Conservation (phyloP, 2,888 invertebrate genomes). For the Stenolophus ochropezus region DNA sequence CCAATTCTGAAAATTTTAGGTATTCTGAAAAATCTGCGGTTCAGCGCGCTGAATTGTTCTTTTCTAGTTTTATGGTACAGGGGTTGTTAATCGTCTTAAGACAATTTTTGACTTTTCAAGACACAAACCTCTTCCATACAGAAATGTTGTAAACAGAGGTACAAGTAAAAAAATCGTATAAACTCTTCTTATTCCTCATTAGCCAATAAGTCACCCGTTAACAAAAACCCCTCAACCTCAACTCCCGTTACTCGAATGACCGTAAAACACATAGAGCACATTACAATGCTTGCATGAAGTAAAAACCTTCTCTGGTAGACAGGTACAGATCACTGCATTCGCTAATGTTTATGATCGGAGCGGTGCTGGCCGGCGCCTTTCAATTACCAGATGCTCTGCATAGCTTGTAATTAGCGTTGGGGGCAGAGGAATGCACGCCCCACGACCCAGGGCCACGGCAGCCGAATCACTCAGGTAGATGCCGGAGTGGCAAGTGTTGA, state of each 20-base stretch:
- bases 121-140: no score
- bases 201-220: no score
- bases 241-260: not conserved
- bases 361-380: constrained; percentile 63
- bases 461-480: constrained; percentile 51
- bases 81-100: no score
- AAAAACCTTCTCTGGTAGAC: constrained; percentile 5
- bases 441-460: not conserved
- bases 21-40: no score
- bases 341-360: constrained; percentile 38
- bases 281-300: not conserved
- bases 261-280: not conserved
- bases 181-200: not conserved
- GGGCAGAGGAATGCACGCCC: constrained; percentile 44
- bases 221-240: not conserved
- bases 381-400: constrained; percentile 68
- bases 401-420: constrained; percentile 67
- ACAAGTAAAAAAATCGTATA: no score
- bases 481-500: not conserved
- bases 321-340: constrained; percentile 32
- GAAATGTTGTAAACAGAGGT: no score
- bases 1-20: no score
- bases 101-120: no score
- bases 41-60: no score
- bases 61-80: no score